Evolutionary conservation across 2,888 invertebrate species (phyloP), one percentile per base, ranked within the genome.

Genomic region (Drosophila prolongata): DNA sequence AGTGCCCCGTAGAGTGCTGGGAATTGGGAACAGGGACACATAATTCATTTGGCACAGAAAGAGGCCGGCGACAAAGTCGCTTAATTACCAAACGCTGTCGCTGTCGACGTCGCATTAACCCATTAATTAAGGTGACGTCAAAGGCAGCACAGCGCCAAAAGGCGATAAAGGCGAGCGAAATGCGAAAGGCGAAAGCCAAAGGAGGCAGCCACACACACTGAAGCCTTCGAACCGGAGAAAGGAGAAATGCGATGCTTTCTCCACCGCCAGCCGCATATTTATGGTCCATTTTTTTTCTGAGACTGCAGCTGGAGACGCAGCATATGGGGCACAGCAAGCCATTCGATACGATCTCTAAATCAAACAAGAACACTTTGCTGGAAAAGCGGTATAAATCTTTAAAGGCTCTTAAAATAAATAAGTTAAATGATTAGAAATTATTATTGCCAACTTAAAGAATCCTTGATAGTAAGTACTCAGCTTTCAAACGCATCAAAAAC

Each of bases 41-140:
- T 83, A 84, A 87, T 83, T 83, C 73, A 83, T 87, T 84, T 87
- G 77, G 81, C 81, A 71, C 77, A 78, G 82, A 78, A 87, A 62
- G 49, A 53, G 84, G 80, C 74, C 87, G 76, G 83, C 84, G 82
- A 87, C 88, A 85, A 82, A 80, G 84, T 84, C 80, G 80, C 89
- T 88, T 88, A 86, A 86, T 86, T 86, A 86, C 80, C 86, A 84
- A 56, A 73, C 54, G 66, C 66, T 54, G 66, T 53, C 67, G 66
- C 76, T 70, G 83, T 76, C 66, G 49, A 40, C 80, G 71, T 69
- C 81, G 79, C 79, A 88, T 88, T 88, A 86, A 88, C 84, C 87
- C 85, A 86, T 88, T 86, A 88, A 88, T 86, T 86, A 87, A 86
- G 83, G 82, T 87, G 83, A 87, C 87, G 83, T 84, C 83, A 84